Evolutionary conservation across 2,797 vertebrate genomes (phyloP).

Genomic region (Cryptoblepharus egeriae): DNA sequence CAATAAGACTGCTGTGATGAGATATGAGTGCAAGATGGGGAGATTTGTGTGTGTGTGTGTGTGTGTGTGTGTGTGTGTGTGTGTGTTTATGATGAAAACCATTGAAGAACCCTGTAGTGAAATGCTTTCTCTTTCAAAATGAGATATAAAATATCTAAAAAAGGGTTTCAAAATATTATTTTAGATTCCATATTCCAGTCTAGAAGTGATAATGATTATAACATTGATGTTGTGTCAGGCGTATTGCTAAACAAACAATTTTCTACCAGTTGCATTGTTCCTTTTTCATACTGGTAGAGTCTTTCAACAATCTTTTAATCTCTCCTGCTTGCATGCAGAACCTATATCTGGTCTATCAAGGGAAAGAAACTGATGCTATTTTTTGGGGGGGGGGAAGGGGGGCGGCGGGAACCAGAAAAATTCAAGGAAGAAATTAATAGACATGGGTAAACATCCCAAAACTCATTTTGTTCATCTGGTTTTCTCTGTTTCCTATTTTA

Average conservation of each 20-base stretch:
- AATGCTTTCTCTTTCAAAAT: not conserved
- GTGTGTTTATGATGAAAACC: rapidly evolving
- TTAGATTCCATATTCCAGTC: not conserved
- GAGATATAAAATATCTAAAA: not conserved
- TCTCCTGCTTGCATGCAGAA: not conserved
- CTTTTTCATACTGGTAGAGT: not conserved
- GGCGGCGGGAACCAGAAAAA: too few relatives aligned
- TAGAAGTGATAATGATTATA: not conserved
- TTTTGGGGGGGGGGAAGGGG: too few relatives aligned
- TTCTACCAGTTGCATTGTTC: not conserved
- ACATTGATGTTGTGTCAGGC: not conserved
- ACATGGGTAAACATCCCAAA: not conserved
- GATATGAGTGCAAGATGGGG: not conserved
- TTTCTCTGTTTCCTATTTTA: not conserved
- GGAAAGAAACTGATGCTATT: not conserved
- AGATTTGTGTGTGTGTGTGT: too few relatives aligned
- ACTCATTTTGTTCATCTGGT: not conserved
- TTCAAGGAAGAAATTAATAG: not conserved
- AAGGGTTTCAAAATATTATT: not conserved
- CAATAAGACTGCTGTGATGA: not conserved
- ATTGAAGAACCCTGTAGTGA: not conserved
- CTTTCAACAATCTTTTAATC: not conserved
- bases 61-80: too few relatives aligned
- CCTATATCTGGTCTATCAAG: not conserved
- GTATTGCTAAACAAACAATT: not conserved